Conservation (phyloP, 1,140 invertebrate genomes). For the Lysiphlebus fabarum region DNA sequence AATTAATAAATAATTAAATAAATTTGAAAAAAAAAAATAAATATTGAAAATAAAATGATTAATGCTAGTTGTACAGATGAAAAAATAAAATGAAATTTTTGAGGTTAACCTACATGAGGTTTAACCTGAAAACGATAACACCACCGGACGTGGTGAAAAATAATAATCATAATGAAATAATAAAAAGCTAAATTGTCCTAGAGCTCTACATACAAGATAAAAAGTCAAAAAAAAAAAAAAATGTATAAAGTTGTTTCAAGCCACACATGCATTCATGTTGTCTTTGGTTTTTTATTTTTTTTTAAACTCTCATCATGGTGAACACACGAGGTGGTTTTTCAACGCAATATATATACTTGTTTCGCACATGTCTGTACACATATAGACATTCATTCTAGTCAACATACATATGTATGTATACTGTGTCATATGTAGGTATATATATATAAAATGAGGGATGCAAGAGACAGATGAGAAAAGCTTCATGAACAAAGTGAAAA, state of each 20-base stretch:
- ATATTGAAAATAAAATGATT: conserved; percentile 9
- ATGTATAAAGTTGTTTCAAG: conserved; percentile 20
- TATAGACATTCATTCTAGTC: too few relatives aligned
- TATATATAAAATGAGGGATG: conserved; percentile 22
- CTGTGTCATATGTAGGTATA: too few relatives aligned
- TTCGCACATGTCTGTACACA: conserved; percentile 17
- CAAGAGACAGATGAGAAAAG: conserved; percentile 16
- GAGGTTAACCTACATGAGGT: conserved; percentile 22
- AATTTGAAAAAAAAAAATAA: neutral
- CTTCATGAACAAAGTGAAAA: neutral
- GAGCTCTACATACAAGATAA: conserved; percentile 44
- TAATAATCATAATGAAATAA: conserved; percentile 13
- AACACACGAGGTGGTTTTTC: conserved; percentile 42
- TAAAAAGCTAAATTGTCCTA: conserved; percentile 41
- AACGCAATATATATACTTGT: conserved; percentile 29
- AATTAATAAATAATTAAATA: neutral
- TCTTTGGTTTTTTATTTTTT: conserved; percentile 14
- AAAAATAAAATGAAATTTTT: conserved; percentile 15
- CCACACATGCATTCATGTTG: conserved; percentile 3
- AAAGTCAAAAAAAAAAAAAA: conserved; percentile 1
- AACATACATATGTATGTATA: too few relatives aligned
- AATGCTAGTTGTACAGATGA: conserved; percentile 13
- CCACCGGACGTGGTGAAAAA: conserved; percentile 8
- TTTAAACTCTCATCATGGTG: conserved; percentile 27
- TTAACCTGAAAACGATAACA: conserved; percentile 24